These are phyloP conservation scores for Sinosuthora webbiana DNA, from an alignment of 2,113 vertebrate species.

Conservation along the genomic window DNA sequence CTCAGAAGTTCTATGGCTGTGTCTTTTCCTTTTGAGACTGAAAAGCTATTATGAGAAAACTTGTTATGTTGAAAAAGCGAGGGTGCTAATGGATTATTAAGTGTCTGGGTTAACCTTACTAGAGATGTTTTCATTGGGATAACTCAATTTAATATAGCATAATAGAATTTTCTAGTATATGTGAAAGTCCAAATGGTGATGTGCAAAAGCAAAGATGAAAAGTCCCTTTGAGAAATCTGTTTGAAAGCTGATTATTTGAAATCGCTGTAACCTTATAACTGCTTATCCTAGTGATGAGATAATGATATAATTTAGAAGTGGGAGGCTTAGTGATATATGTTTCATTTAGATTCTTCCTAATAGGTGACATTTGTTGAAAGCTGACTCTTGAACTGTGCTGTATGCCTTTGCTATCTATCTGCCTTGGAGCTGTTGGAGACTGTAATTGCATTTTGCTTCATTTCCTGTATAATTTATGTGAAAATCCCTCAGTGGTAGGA, in stretches of 20 bases:
- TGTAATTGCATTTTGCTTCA: slow-evolving; percentile 71
- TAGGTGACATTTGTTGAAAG: slow-evolving; percentile 50
- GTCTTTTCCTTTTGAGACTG: background rate
- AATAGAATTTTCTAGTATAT: slow-evolving; percentile 47
- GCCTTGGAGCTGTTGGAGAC: slow-evolving; percentile 1
- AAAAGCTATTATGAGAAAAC: slow-evolving; percentile 20
- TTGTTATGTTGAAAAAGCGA: slow-evolving; percentile 11
- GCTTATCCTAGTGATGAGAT: slow-evolving; percentile 3
- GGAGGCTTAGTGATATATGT: background rate
- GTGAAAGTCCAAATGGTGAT: slow-evolving; percentile 14
- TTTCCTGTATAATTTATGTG: slow-evolving; percentile 69
- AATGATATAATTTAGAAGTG: background rate
- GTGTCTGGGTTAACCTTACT: slow-evolving; percentile 32
- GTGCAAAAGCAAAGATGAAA: slow-evolving; percentile 26
- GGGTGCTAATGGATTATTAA: slow-evolving; percentile 62
- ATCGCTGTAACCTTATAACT: slow-evolving; percentile 1
- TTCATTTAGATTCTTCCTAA: slow-evolving; percentile 31
- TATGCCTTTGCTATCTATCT: slow-evolving; percentile 41
- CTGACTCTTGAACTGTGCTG: slow-evolving; percentile 20
- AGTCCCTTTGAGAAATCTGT: slow-evolving; percentile 22
- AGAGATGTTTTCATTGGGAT: slow-evolving; percentile 54
- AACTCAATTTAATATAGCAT: slow-evolving; percentile 31
- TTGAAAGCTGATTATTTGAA: slow-evolving; percentile 29
- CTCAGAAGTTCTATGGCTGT: background rate
- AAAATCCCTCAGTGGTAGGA: background rate